These are phyloP conservation scores for Formicarius rufipectus DNA, from an alignment of 2,113 vertebrate species.

Conservation along the genomic window DNA sequence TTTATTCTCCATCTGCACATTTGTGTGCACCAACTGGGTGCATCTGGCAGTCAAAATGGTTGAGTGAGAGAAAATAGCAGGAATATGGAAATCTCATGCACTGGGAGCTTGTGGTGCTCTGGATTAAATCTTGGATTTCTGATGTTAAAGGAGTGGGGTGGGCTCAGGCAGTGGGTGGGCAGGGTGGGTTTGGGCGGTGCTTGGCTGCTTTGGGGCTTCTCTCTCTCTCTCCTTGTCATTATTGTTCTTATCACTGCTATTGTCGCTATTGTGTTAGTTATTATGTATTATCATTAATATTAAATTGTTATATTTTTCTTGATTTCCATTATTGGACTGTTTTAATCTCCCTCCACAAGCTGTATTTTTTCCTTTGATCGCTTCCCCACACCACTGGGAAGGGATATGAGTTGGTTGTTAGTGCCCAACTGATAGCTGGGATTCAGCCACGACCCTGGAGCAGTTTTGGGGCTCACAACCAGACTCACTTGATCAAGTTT, in stretches of 20 bases:
- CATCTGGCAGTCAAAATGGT: no score
- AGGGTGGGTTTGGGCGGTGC: no score
- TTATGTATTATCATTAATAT: background rate
- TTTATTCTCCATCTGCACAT: no score
- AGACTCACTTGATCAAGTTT: no score
- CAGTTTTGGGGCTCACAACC: background rate
- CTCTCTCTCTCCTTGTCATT: background rate
- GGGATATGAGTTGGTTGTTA: background rate
- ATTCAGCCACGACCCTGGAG: background rate
- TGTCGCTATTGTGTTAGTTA: background rate
- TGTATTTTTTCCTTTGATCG: background rate
- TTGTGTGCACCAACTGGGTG: background rate
- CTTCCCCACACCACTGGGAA: background rate
- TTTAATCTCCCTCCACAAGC: background rate
- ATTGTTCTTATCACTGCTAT: background rate
- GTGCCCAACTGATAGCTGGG: background rate
- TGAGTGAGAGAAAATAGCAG: background rate
- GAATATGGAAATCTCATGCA: background rate
- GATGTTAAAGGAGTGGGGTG: background rate
- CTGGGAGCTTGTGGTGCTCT: background rate
- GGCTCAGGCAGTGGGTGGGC: background rate
- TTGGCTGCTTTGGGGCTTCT: background rate
- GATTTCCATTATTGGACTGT: background rate
- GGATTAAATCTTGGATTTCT: background rate
- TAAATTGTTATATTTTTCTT: background rate